Conservation (phyloP, 1,140 invertebrate genomes). For the Eumaeus atala region DNA sequence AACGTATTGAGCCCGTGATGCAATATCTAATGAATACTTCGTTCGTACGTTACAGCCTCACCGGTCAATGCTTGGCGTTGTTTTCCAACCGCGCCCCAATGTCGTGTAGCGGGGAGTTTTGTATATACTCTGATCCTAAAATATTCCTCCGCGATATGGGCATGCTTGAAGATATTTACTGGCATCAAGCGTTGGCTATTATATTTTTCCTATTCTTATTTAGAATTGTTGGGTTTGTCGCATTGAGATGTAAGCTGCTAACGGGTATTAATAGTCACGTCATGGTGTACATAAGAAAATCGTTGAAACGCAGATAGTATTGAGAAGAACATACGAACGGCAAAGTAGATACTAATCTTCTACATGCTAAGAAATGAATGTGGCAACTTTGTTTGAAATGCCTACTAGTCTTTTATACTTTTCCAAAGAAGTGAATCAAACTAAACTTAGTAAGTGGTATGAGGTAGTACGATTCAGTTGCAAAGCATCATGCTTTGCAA, state of each 20-base stretch:
- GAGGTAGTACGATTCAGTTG: no score
- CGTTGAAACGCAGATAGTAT: conserved; percentile 59
- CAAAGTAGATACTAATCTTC: no score
- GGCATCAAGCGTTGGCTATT: conserved; percentile 59
- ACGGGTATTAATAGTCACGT: conserved; percentile 68
- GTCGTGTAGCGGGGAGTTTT: conserved; percentile 63
- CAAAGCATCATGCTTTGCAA: no score
- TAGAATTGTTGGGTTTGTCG: conserved; percentile 62
- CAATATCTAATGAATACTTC: conserved; percentile 75
- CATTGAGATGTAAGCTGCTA: conserved; percentile 53
- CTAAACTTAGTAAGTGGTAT: no score
- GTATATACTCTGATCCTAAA: conserved; percentile 75
- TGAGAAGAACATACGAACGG: no score
- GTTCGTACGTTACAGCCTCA: conserved; percentile 76
- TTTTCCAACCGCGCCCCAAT: conserved; percentile 52
- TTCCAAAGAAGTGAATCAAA: no score
- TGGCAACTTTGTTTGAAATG: no score
- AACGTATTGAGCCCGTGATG: conserved; percentile 74
- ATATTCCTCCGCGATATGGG: conserved; percentile 72
- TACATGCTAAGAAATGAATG: no score
- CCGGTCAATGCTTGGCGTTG: conserved; percentile 62
- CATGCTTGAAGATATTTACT: conserved; percentile 51
- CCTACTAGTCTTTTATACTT: no score
- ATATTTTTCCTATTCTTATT: conserved; percentile 61
- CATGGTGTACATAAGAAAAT: conserved; percentile 61